Base-by-base conservation (phyloP, 1,140 invertebrate genomes). In the Neelides sp. region DNA sequence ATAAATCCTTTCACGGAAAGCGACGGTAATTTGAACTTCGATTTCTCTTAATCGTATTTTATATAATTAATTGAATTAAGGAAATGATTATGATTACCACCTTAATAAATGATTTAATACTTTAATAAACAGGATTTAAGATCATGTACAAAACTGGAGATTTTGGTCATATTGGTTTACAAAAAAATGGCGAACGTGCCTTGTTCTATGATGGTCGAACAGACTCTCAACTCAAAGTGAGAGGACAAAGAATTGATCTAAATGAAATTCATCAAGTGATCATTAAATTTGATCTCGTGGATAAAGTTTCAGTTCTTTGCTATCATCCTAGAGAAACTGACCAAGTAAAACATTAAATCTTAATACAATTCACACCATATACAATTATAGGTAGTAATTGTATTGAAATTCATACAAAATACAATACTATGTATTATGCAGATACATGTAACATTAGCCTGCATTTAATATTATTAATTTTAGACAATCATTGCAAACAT, bases 161-260 rank as follows among this genome's bases (percentile, higher is more conserved):
- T 64, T 90, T 78, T 61, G 87, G 81, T 0, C 73, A 74, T 13
- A 70, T 88, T 5, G 69, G 78, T n/a, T 81, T 84, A 45, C 79
- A 75, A 1, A 23, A 35, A 7, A 19, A 43, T 32, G 51, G 51
- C 17, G 20, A 26, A 5, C 12, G 34, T 17, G 68, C 72, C 15
- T 62, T 85, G 24, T 35, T 61, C 20, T 91, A 81, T 61, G 82
- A 88, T 61, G 87, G 87, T 0, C 73, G 87, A 32, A 80, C 79
- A 0, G 87, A 91, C 67, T 83, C 83, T 0, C 87, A 91, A 66
- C 75, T 91, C 0, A 91, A 91, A 69, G 79, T 91, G 10, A 68
- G 86, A 47, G 87, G 87, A 12, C 82, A 90, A 61, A 68, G 85
- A 19, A 81, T 91, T 0, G 85, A 91, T 61, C 66, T 90, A n/a